Conservation (phyloP, 2,113 vertebrate species). For the Thunnus thynnus region DNA sequence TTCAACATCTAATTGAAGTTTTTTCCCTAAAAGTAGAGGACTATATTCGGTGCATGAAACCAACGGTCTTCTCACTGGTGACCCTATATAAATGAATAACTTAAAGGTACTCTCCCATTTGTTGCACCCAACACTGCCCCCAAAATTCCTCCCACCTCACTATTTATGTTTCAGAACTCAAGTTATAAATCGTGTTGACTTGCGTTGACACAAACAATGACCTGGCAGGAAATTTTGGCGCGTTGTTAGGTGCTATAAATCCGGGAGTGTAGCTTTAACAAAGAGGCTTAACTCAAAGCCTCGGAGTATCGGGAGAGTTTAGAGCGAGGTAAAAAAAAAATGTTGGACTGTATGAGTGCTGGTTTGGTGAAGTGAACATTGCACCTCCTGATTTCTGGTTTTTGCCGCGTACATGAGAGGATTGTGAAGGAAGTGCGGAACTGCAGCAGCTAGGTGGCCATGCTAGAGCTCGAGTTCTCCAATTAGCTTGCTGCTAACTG, state of each 20-base stretch:
- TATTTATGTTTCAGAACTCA: constrained; percentile 22
- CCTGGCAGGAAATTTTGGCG: constrained; percentile 19
- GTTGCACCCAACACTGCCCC: background rate
- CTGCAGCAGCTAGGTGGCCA: constrained; percentile 29
- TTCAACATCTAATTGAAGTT: constrained; percentile 20
- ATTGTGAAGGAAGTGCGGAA: constrained; percentile 43
- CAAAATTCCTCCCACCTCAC: constrained; percentile 18
- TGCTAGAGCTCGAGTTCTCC: constrained; percentile 44
- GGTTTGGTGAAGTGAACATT: constrained; percentile 36
- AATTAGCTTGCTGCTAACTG: constrained; percentile 77
- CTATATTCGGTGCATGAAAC: constrained; percentile 19
- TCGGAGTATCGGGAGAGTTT: constrained; percentile 24
- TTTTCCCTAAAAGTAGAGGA: constrained; percentile 14
- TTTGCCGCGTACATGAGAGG: constrained; percentile 35
- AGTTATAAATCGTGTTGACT: constrained; percentile 17
- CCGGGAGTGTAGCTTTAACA: constrained; percentile 9
- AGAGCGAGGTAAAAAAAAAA: constrained; percentile 10
- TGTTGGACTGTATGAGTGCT: constrained; percentile 32
- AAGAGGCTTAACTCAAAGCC: constrained; percentile 26
- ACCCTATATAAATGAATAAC: constrained; percentile 30
- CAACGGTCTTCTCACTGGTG: constrained; percentile 38
- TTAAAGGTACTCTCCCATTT: constrained; percentile 18
- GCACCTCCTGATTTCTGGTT: constrained; percentile 42
- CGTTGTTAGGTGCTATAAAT: constrained; percentile 4
- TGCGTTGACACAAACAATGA: constrained; percentile 12